Evolutionary conservation across 2,888 invertebrate species (phyloP), one percentile per base, ranked within the genome.

Genomic region (Nemotelus pantherinus): DNA sequence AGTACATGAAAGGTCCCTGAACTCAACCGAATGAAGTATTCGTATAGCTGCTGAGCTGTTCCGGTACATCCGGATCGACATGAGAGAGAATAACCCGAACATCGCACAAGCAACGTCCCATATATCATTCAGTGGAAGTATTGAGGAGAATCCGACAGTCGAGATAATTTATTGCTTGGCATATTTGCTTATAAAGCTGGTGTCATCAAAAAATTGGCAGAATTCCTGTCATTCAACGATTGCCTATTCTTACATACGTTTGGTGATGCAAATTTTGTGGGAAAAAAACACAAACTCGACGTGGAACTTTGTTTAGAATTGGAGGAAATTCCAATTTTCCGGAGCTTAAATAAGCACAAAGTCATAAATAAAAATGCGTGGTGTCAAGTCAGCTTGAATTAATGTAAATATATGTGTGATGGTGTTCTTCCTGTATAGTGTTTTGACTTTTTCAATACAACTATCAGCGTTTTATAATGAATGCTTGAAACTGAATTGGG

Each of bases 101-200:
- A 25, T 25, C 25, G 25, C 25, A 57, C 6, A 57, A 57, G 57
- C 57, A n/a, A 57, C 25, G 57, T 7, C 57, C 10, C 57, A 57
- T 57, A 57, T 57, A 57, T 57, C 57, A 57, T 57, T 57, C 57
- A 10, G 53, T 10, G 57, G 57, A 57, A n/a, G 57, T 57, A 57
- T 4, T 7, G 57, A 57, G 10, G 57, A 10, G 57, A 7, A 57
- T 10, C 57, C 7, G 10, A 57, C 57, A 57, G 10, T 9, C 57
- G 57, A 57, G 10, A 57, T 4, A 57, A 57, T 57, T 57, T 57
- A 57, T 57, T n/a, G 57, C 57, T n/a, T n/a, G 57, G 57, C 57
- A n/a, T 57, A 57, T 57, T 57, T 57, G 57, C 57, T 25, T 57
- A 57, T 57, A 57, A 57, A 57, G 53, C n/a, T 25, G 57, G 25